Evolutionary conservation across 2,888 invertebrate genomes (phyloP).

Genomic region (Periphyllus acericola): DNA sequence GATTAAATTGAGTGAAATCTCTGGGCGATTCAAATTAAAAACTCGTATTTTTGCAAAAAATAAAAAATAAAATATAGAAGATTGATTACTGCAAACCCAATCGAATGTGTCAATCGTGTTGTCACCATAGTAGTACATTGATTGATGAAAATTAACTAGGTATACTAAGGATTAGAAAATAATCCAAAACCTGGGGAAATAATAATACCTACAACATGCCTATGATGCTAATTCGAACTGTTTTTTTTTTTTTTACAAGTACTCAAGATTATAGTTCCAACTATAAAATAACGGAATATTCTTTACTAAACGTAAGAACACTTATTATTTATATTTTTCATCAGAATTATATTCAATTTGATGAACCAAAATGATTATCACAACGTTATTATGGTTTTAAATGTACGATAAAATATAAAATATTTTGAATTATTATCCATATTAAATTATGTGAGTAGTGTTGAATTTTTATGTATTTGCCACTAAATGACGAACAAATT

Average conservation of each 20-base stretch:
- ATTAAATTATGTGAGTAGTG: background rate
- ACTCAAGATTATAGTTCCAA: no score
- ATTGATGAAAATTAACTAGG: constrained; percentile 34
- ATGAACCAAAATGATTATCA: background rate
- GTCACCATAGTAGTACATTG: constrained; percentile 16
- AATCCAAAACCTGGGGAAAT: no score
- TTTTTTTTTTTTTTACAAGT: no score
- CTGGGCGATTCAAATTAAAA: background rate
- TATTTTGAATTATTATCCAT: no score
- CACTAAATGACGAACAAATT: background rate
- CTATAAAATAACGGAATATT: no score
- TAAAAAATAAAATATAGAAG: constrained; percentile 1
- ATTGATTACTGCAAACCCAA: constrained; percentile 10
- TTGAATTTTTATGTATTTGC: background rate
- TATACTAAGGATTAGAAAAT: background rate
- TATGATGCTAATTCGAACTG: no score
- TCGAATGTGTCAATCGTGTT: constrained; percentile 44
- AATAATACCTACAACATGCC: no score
- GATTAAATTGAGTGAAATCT: background rate
- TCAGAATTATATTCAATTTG: background rate
- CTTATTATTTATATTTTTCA: background rate
- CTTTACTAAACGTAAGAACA: no score
- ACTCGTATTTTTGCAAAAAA: background rate
- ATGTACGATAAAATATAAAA: no score
- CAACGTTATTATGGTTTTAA: background rate